Base-by-base conservation (phyloP, 2,888 invertebrate species). In the Drosophila rubida region DNA sequence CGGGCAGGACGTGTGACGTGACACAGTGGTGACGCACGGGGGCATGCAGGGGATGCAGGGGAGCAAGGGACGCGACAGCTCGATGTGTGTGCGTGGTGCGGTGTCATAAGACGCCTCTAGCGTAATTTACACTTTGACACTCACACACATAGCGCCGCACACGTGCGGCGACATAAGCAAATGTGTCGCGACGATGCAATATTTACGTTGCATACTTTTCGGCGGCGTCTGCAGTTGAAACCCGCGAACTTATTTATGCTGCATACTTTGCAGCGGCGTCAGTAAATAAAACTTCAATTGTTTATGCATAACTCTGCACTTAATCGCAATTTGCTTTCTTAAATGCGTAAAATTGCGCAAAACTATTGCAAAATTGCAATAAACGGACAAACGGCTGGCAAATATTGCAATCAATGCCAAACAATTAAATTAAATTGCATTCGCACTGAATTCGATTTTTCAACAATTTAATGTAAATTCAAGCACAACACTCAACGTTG, bases 51-150 rank as follows among this genome's bases (percentile, higher is more conserved):
- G 19, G 4, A 2, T 37, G 30, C 19, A n/a, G 19, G 32, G 45
- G 9, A 16, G 39, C 11, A 22, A 6, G 30, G 11, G 30, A n/a
- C n/a, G n/a, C n/a, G n/a, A 32, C 27, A 27, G n/a, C 32, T 27
- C 27, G 27, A 32, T n/a, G n/a, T 32, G 37, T 27, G 37, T 5
- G 16, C 11, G 35, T 7, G 11, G 23, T 23, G 11, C 32, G 25
- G 54, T 60, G 70, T 69, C 60, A 57, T 57, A 65, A 45, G 59
- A 30, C 39, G 66, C 59, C 61, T 32, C 50, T 45, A 62, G 66
- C 58, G 44, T 53, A 66, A 74, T 75, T 75, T 74, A 65, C 61
- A 65, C 54, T 69, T 65, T 65, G 54, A 53, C 53, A n/a, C 11
- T 9, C 27, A 9, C 2, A 32, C 32, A 32, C 32, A 25, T 0